Base-by-base conservation (phyloP, 2,888 invertebrate species). In the Drosophila ustulata region DNA sequence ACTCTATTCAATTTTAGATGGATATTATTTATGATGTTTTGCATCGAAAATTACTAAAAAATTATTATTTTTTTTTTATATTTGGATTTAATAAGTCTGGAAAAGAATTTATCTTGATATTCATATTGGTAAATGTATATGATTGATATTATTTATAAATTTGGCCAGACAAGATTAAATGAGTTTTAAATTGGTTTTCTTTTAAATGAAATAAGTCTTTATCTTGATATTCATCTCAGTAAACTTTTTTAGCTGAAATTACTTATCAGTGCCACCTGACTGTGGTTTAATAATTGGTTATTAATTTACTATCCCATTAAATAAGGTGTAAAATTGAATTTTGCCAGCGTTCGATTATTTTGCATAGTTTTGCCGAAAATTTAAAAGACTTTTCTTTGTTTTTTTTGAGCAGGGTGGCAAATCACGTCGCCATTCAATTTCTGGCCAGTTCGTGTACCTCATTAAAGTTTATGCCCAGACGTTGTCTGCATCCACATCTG, bases 371-470 rank as follows among this genome's bases (percentile, higher is more conserved):
- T 13, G 6, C 30, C 34, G 58, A 37, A 47, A 18, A 34, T 32
- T 37, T 45, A 41, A 4, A 50, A 30, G 3, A 30, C 5, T 3
- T 34, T 6, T 4, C 26, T 5, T 43, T 9, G 7, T 32, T 43
- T 55, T 2, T 70, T 55, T 46, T 7, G 7, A 23, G n/a, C 41
- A 23, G 45, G 41, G 53, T 56, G 55, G 61, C 66, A 89, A 85
- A 85, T 85, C 85, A 89, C 89, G 88, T 89, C 85, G 71, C 78
- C 75, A 80, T 85, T 85, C 88, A 89, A 85, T 85, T 84, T 80
- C 52, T 72, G 78, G 67, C 69, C 72, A 85, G 85, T 88, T 89
- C 89, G 85, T 85, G 89, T 64, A 66, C 72, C 88, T 85, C 85
- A 85, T 85, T 85, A 88, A 85, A 85, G 85, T 85, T 85, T 80